Evolutionary conservation across 2,888 invertebrate species (phyloP), one percentile per base, ranked within the genome.

Genomic region (Dermolepida albohirtum): DNA sequence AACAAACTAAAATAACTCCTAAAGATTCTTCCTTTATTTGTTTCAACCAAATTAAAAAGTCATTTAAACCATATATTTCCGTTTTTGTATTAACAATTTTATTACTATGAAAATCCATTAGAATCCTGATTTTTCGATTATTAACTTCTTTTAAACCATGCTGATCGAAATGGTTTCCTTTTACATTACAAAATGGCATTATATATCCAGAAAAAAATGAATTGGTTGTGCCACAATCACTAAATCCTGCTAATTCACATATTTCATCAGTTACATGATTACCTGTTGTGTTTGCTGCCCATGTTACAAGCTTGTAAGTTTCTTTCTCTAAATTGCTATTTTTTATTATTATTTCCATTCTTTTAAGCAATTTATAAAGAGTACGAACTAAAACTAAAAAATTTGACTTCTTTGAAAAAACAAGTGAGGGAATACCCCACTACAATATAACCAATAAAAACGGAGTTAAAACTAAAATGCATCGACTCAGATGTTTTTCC

Each of bases 261-360:
- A 59, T 47, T 44, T 59, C 59, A 47, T 59, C 47, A 6, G 12
- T 14, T 44, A 11, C 8, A 14, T n/a, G 44, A 59, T 47, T 29
- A 34, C 59, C 59, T 44, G 59, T 59, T 44, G 44, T 59, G 11
- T 59, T 59, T 59, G 59, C 59, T 8, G 59, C 29, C 44, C 59
- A 59, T 29, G 59, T 34, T 59, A 59, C 29, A 8, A 59, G 11
- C 29, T 47, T 44, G 14, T 47, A 59, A 34, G 8, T 16, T 16
- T 34, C 29, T 27, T 44, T 44, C 7, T 47, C 59, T 8, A 17
- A 22, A 11, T 49, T 17, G 4, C 12, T 10, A 49, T 16, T 17
- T 11, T 4, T 8, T 16, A 22, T 8, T 17, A 5, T 49, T 22
- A 49, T 49, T 16, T 49, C 34, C 34, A 34, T 34, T 34, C 2